Evolutionary conservation across 2,797 vertebrate species (phyloP).

Genomic region (Arrhamphus sclerolepis): DNA sequence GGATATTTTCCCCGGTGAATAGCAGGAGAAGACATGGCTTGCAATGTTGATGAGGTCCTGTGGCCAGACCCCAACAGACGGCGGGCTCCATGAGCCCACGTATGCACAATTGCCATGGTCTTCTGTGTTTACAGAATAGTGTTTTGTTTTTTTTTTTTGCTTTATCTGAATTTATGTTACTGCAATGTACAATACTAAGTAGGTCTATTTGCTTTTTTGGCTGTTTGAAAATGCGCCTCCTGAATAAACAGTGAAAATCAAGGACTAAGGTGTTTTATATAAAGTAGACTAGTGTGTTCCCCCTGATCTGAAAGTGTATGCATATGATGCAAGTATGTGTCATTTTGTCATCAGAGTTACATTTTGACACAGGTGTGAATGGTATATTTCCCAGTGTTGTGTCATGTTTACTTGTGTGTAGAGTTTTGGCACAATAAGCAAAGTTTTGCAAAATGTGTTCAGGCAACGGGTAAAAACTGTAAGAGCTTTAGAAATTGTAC

Average conservation of each 20-base stretch:
- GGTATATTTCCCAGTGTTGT: too few species aligned
- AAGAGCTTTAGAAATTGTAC: too few species aligned
- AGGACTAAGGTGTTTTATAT: background rate
- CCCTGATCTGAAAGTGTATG: background rate
- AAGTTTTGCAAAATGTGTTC: too few species aligned
- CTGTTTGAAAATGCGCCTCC: background rate
- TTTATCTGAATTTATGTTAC: background rate
- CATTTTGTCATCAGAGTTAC: background rate
- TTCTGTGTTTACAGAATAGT: too few species aligned
- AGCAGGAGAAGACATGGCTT: background rate
- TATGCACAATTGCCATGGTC: too few species aligned
- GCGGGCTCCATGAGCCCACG: too few species aligned
- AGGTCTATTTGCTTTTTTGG: background rate
- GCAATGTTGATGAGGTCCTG: background rate
- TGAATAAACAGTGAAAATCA: background rate
- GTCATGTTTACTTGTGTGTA: too few species aligned
- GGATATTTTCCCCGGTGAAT: too few species aligned
- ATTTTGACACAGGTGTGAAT: background rate
- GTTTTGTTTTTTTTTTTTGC: background rate
- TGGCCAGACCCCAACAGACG: too few species aligned
- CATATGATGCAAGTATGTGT: background rate
- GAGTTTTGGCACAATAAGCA: too few species aligned
- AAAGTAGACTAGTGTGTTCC: background rate
- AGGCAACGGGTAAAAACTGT: too few species aligned
- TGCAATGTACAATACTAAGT: background rate